A percentile compares a stretch with the other conserved stretches of the same genome.
Evolutionary conservation across 2,113 vertebrate genomes (phyloP).

Genomic region (Cyanoderma ruficeps): DNA sequence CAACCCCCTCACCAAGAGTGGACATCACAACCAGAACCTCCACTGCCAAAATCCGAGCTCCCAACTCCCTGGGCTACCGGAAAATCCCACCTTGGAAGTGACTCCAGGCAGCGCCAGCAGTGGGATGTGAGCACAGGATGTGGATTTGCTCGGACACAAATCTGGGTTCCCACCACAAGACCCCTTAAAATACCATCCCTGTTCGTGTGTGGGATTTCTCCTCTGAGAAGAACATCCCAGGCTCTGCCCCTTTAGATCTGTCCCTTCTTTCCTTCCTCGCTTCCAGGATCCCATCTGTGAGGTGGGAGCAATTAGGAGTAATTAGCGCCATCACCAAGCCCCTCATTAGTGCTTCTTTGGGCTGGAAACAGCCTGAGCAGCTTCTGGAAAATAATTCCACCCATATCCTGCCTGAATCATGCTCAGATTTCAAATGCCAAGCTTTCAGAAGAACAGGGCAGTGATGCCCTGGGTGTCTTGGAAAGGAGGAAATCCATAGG

Average conservation of each 20-base stretch:
- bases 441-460: neutral
- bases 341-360: neutral
- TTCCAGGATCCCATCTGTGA: neutral
- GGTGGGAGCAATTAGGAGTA: neutral
- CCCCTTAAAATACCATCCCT: neutral
- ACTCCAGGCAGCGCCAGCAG: fast-evolving
- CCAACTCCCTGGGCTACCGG: fast-evolving
- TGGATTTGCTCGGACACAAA: neutral
- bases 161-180: neutral
- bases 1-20: no score
- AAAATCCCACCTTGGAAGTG: neutral
- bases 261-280: neutral
- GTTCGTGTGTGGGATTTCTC: neutral
- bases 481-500: neutral
- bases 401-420: neutral
- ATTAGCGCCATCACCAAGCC: neutral
- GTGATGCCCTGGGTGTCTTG: neutral
- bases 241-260: neutral
- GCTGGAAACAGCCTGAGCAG: neutral
- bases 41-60: neutral
- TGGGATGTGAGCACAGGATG: neutral
- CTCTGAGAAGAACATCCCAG: neutral
- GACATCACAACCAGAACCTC: neutral
- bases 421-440: neutral
- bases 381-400: neutral